phyloP scores from a whole-genome alignment of 2,888 invertebrate genomes.

The Torymus tubicola region DNA sequence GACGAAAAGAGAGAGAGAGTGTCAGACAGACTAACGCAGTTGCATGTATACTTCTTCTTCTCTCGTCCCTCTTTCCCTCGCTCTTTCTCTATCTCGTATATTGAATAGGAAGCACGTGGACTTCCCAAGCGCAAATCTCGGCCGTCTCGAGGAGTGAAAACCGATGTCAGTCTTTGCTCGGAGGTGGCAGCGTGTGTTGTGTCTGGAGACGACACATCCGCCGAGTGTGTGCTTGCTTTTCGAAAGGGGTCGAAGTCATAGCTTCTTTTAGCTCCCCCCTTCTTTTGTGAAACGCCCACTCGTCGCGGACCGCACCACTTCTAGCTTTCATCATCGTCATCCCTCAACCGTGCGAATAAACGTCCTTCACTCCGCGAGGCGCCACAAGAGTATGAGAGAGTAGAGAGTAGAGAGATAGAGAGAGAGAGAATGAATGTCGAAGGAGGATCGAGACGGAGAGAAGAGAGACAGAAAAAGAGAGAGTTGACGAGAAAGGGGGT shows the following conservation, averaged over 20 bases:
- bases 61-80: constrained; percentile 17
- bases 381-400: background rate
- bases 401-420: constrained; percentile 27
- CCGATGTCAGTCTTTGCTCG: constrained; percentile 41
- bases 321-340: background rate
- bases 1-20: constrained; percentile 25
- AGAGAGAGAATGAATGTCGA: background rate
- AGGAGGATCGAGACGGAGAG: background rate
- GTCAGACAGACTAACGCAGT: background rate
- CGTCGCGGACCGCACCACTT: background rate
- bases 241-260: too few species aligned
- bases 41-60: constrained; percentile 10
- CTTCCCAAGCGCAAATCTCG: background rate
- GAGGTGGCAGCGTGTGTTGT: background rate
- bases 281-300: too few species aligned
- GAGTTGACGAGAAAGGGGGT: constrained; percentile 26
- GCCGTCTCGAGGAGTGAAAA: constrained; percentile 10
- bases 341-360: background rate
- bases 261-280: too few species aligned
- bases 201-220: too few species aligned
- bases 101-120: too few species aligned
- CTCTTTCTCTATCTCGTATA: background rate
- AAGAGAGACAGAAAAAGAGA: constrained; percentile 34
- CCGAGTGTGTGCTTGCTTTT: too few species aligned
- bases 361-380: constrained; percentile 1